Conservation (phyloP, 2,113 vertebrate genomes). For the Elanoides forficatus region DNA sequence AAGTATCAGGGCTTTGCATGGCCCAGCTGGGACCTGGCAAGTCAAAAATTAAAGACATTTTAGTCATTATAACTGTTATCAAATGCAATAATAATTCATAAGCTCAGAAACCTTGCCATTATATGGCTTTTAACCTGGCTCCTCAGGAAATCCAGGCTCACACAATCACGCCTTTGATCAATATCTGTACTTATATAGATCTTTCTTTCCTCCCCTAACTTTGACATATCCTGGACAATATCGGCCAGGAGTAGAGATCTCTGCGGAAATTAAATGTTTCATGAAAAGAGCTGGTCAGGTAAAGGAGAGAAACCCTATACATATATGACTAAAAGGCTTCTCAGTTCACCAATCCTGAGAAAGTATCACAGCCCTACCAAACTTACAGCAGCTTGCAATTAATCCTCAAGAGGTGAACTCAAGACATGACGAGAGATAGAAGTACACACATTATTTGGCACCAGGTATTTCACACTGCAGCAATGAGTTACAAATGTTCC, state of each 20-base stretch:
- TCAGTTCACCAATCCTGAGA: not conserved
- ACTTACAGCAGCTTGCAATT: not conserved
- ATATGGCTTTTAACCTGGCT: not conserved
- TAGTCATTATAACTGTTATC: not conserved
- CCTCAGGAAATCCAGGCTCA: not conserved
- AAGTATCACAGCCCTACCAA: accelerated
- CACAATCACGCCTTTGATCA: not conserved
- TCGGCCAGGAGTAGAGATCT: not conserved
- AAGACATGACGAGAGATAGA: not conserved
- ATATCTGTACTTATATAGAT: not conserved
- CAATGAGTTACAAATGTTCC: not conserved
- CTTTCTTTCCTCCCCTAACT: not conserved
- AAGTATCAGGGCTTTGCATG: not conserved
- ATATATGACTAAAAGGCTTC: not conserved
- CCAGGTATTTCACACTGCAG: not conserved
- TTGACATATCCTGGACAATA: not conserved
- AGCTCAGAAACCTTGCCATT: not conserved
- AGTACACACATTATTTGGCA: not conserved
- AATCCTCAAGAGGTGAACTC: not conserved
- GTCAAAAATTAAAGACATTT: not conserved
- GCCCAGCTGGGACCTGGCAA: not conserved
- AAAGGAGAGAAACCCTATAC: not conserved
- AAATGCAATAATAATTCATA: not conserved
- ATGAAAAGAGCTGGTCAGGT: not conserved
- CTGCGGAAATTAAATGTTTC: not conserved